phyloP scores from a whole-genome alignment of 2,797 vertebrate species.

The Kryptolebias ocellatus region DNA sequence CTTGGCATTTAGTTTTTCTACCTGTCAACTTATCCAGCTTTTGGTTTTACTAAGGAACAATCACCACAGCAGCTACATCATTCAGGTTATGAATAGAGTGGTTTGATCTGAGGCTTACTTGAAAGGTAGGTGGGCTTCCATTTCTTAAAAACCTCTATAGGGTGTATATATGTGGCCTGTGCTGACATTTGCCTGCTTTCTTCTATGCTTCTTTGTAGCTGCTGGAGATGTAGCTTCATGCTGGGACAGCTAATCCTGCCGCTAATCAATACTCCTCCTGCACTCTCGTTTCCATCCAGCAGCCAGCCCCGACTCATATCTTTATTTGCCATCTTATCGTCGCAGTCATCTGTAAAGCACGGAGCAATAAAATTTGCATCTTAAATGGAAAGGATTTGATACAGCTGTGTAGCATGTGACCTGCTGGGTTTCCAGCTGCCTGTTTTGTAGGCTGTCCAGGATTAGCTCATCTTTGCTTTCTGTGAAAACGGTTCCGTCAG shows the following conservation, averaged over 20 bases:
- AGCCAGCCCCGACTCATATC: conserved; percentile 28
- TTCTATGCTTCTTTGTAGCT: conserved; percentile 36
- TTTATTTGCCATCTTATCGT: conserved; percentile 42
- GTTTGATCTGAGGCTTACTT: not conserved
- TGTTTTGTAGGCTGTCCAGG: conserved; percentile 7
- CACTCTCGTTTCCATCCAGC: conserved; percentile 56
- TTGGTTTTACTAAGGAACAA: not conserved
- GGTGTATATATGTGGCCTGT: conserved; percentile 12
- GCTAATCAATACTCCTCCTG: conserved; percentile 66
- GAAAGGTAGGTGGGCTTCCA: not conserved
- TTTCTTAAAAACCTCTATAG: conserved; percentile 11
- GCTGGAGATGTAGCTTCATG: conserved; percentile 60
- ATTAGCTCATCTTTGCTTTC: conserved; percentile 46
- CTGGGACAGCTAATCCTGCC: conserved; percentile 60
- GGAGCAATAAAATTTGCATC: conserved; percentile 15
- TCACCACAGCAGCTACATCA: not conserved
- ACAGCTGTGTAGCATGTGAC: conserved; percentile 1
- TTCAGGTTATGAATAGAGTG: not conserved
- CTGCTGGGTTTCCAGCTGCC: conserved; percentile 4
- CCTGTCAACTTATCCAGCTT: not conserved
- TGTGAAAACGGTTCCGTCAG: conserved; percentile 45
- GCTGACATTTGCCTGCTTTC: conserved; percentile 35
- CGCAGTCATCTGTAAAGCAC: conserved; percentile 40
- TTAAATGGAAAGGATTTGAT: conserved; percentile 1
- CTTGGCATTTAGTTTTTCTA: not conserved